phyloP scores from a whole-genome alignment of 2,113 vertebrate species.

The Amblyornis subalaris region DNA sequence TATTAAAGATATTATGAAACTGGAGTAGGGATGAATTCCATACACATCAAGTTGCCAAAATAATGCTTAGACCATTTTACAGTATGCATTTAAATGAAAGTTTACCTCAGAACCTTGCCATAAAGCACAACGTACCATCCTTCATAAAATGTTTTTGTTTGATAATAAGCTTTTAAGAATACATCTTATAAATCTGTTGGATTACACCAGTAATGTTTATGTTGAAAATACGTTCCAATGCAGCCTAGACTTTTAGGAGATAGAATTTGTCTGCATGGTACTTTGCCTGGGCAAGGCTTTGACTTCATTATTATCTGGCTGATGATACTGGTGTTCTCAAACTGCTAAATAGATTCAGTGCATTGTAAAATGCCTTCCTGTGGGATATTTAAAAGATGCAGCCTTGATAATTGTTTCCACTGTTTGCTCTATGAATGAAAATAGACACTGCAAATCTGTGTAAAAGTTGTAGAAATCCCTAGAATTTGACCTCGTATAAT shows the following conservation, averaged over 20 bases:
- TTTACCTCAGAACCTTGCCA: neutral
- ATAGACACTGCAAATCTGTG: neutral
- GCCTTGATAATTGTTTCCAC: neutral
- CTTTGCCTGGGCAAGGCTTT: neutral
- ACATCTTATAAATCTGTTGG: neutral
- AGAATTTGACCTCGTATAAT: neutral
- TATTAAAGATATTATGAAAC: neutral
- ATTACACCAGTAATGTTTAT: neutral
- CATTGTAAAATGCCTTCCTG: slow-evolving; percentile 15
- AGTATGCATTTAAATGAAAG: neutral
- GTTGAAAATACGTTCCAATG: neutral
- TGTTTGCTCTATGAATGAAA: slow-evolving; percentile 14
- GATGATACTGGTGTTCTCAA: neutral
- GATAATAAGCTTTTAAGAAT: neutral
- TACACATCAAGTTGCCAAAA: neutral
- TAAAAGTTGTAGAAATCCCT: neutral
- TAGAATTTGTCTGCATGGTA: neutral
- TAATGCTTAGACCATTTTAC: neutral
- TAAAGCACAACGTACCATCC: neutral
- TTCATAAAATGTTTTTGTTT: neutral
- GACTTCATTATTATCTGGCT: slow-evolving; percentile 10
- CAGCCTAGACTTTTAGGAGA: neutral
- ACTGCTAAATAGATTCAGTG: neutral
- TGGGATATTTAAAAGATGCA: neutral
- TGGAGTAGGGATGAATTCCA: neutral